Conservation (phyloP, 2,797 vertebrate genomes). For the Australoheros facetus region DNA sequence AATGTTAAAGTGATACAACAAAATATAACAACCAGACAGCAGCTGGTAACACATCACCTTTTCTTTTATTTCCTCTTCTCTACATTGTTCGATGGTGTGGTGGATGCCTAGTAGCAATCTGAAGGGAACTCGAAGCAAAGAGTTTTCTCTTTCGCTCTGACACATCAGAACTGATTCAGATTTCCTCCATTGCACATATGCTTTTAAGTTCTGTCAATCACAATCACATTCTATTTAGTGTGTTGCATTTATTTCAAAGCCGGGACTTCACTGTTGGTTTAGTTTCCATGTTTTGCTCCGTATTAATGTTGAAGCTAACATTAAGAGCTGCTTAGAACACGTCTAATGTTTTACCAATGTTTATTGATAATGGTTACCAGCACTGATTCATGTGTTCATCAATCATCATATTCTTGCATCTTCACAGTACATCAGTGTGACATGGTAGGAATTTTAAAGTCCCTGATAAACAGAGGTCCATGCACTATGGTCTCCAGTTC, state of each 20-base stretch:
- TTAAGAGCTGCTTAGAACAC: background rate
- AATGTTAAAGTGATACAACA: background rate
- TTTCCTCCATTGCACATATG: background rate
- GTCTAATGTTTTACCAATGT: background rate
- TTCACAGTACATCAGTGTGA: background rate
- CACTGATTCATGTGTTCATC: background rate
- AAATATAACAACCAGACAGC: background rate
- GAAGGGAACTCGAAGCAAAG: background rate
- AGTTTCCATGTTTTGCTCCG: no score
- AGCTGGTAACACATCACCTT: background rate
- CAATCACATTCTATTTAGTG: background rate
- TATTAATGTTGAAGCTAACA: background rate
- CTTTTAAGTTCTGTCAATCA: background rate
- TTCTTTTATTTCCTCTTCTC: background rate
- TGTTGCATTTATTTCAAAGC: background rate
- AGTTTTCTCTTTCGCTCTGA: background rate
- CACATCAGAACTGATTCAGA: background rate
- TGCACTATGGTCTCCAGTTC: background rate
- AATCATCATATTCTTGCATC: background rate
- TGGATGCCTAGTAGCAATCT: background rate
- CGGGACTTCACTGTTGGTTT: no score
- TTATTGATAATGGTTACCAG: background rate
- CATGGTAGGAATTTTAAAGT: background rate
- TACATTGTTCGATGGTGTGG: background rate
- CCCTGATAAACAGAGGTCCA: background rate